A percentile compares a stretch with the other conserved stretches of the same genome.
These are phyloP conservation scores for Thalassophryne amazonica DNA, from an alignment of 2,797 vertebrate genomes.

Conservation along the genomic window DNA sequence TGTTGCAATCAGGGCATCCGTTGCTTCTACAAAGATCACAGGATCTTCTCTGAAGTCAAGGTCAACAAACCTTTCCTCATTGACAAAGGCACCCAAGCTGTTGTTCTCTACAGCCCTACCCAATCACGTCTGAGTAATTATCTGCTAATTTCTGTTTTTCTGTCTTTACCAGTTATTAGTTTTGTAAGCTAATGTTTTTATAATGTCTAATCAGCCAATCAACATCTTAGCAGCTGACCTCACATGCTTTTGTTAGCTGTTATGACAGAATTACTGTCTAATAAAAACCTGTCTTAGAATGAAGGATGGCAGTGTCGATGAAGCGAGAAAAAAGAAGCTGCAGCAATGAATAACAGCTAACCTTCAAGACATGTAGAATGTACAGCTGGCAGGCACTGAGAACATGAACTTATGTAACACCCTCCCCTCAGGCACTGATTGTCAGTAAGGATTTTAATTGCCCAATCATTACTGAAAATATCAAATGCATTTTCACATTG, in stretches of 20 bases:
- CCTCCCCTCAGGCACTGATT: slow-evolving; percentile 34
- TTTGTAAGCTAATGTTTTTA: too few species aligned
- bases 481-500: slow-evolving; percentile 25
- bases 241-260: neutral
- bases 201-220: too few species aligned
- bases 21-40: too few species aligned
- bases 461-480: slow-evolving; percentile 30
- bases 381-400: slow-evolving; percentile 11
- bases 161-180: too few species aligned
- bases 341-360: slow-evolving; percentile 23
- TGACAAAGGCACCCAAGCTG: too few species aligned
- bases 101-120: too few species aligned
- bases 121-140: too few species aligned
- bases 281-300: neutral
- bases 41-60: too few species aligned
- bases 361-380: slow-evolving; percentile 50
- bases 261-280: neutral
- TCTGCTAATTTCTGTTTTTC: too few species aligned
- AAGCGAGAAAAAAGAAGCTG: neutral
- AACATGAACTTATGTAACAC: slow-evolving; percentile 15
- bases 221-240: neutral
- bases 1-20: too few species aligned
- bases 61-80: too few species aligned
- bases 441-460: slow-evolving; percentile 32
- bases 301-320: neutral